These are phyloP conservation scores for Ferrisia virgata DNA, from an alignment of 2,888 invertebrate species.

Conservation along the genomic window DNA sequence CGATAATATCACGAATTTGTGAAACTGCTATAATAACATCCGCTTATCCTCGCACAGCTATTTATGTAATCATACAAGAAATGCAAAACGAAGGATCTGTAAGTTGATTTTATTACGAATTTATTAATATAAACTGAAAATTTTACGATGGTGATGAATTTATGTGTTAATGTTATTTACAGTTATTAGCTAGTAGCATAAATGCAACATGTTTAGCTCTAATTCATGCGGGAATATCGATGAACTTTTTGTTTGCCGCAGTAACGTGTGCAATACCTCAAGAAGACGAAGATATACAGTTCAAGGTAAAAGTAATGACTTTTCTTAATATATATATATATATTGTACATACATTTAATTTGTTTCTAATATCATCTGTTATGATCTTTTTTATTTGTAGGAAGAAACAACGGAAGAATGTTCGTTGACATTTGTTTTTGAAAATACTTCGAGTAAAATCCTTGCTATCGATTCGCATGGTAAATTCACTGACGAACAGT, in stretches of 20 bases:
- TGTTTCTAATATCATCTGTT: neutral
- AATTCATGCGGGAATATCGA: slow-evolving; percentile 76
- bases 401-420: neutral
- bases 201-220: slow-evolving; percentile 81
- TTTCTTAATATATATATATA: neutral
- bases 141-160: neutral
- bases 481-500: slow-evolving; percentile 51
- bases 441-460: slow-evolving; percentile 40
- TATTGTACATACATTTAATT: neutral
- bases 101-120: slow-evolving; percentile 51
- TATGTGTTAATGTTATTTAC: slow-evolving; percentile 46
- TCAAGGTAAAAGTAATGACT: slow-evolving; percentile 4
- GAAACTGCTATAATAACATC: slow-evolving; percentile 68
- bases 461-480: slow-evolving; percentile 35
- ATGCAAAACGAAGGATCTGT: slow-evolving; percentile 80
- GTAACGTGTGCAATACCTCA: slow-evolving; percentile 60
- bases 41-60: slow-evolving; percentile 75
- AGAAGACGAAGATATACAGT: slow-evolving; percentile 35
- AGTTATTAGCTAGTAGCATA: slow-evolving; percentile 75
- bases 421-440: slow-evolving; percentile 32
- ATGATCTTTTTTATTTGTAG: neutral
- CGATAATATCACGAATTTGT: slow-evolving; percentile 71
- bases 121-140: neutral
- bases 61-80: slow-evolving; percentile 79
- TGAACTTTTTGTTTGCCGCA: slow-evolving; percentile 78